Percentiles rank a stretch among this genome's conserved stretches.
Evolutionary conservation across 2,797 vertebrate genomes (phyloP).

Genomic region (Acanthiza pusilla): DNA sequence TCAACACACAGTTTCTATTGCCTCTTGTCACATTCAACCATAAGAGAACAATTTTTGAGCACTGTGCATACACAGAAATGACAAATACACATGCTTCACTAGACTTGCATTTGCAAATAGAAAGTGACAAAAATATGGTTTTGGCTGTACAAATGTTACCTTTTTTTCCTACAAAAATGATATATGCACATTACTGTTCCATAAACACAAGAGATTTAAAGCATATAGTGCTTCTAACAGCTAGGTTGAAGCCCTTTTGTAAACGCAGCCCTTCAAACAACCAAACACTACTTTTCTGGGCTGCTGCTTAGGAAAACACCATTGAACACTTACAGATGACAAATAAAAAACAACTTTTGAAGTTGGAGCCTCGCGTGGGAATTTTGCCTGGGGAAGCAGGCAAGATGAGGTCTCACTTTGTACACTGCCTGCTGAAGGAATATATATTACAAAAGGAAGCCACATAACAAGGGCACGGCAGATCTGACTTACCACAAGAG

Average conservation of each 20-base stretch:
- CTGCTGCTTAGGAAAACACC: constrained; percentile 17
- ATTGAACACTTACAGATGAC: constrained; percentile 13
- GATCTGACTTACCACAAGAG: constrained; percentile 90
- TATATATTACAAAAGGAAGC: neutral
- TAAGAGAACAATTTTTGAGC: neutral
- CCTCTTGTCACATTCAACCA: neutral
- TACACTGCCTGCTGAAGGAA: neutral
- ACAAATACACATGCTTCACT: neutral
- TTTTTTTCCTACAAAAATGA: neutral
- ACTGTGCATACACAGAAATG: neutral
- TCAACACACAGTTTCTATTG: neutral
- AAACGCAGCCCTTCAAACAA: neutral
- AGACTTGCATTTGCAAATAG: neutral
- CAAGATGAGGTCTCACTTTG: neutral
- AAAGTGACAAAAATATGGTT: neutral
- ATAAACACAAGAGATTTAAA: neutral
- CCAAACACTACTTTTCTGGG: neutral
- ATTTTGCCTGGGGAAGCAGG: neutral
- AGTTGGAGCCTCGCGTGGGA: neutral
- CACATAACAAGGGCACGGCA: neutral
- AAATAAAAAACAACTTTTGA: constrained; percentile 8
- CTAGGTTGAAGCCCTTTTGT: neutral
- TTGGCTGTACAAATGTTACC: neutral
- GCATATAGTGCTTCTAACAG: neutral
- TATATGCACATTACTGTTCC: neutral